Evolutionary conservation across 64 coral and sea anemone species (phyloP).

Genomic region (Dendronephthya gigantea): DNA sequence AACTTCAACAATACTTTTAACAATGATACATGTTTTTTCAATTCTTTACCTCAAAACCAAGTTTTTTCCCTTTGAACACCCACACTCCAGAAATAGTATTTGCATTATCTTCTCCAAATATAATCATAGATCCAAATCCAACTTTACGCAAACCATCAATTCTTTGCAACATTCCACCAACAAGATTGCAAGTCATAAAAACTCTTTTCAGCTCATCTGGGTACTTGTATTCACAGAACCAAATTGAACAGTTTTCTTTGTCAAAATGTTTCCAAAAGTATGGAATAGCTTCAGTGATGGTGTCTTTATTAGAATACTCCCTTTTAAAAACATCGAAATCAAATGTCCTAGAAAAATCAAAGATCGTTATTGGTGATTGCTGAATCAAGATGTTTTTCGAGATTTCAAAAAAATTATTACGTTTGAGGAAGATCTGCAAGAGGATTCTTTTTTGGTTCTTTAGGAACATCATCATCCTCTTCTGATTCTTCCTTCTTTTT

Average conservation of each 20-base stretch:
- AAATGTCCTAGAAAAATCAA: slow-evolving; percentile 48
- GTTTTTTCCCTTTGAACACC: slow-evolving; percentile 56
- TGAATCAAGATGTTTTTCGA: too few species aligned
- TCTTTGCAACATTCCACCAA: slow-evolving; percentile 84
- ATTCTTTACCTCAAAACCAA: slow-evolving; percentile 73
- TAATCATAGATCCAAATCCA: slow-evolving; percentile 53
- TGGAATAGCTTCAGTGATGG: slow-evolving; percentile 51
- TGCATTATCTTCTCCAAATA: slow-evolving; percentile 50
- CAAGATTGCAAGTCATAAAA: slow-evolving; percentile 79
- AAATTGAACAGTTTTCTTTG: slow-evolving; percentile 78
- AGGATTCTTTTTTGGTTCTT: slow-evolving; percentile 21
- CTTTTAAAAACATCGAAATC: slow-evolving; percentile 80
- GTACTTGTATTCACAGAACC: slow-evolving; percentile 75
- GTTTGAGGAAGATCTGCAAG: slow-evolving; percentile 35
- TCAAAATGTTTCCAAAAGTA: slow-evolving; percentile 93
- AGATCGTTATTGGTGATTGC: not conserved
- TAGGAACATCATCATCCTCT: slow-evolving; percentile 37
- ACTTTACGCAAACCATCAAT: slow-evolving; percentile 60
- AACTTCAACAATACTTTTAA: not conserved
- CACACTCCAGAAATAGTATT: slow-evolving; percentile 52
- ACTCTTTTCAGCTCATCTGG: slow-evolving; percentile 36
- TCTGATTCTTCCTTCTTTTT: slow-evolving; percentile 66
- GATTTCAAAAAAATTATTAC: not conserved
- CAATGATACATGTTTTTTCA: not conserved
- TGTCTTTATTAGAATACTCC: slow-evolving; percentile 66